A percentile compares a stretch with the other conserved stretches of the same genome.
Evolutionary conservation across 2,888 invertebrate species (phyloP).

Genomic region (Zonitis immaculata): DNA sequence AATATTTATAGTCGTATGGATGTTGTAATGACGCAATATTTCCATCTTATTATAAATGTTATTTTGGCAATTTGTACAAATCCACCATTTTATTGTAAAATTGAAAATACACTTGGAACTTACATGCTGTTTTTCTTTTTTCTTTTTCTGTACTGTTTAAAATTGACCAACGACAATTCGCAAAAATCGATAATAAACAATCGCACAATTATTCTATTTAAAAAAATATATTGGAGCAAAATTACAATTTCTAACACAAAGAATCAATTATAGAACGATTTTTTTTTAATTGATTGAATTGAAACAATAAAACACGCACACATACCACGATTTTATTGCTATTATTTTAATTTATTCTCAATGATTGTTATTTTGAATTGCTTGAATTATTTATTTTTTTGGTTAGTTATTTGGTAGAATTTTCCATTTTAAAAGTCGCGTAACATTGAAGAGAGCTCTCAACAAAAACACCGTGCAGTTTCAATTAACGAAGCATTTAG

Average conservation of each 20-base stretch:
- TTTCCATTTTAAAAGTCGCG: constrained; percentile 25
- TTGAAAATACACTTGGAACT: background rate
- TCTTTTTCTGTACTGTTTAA: too few species aligned
- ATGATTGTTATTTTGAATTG: background rate
- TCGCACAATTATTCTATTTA: too few species aligned
- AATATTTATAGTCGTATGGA: background rate
- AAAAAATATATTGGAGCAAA: too few species aligned
- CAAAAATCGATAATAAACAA: background rate
- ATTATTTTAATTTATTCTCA: background rate
- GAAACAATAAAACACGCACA: background rate
- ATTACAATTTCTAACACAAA: too few species aligned
- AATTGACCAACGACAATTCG: background rate
- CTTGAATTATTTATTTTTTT: background rate
- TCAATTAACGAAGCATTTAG: constrained; percentile 39
- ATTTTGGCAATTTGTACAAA: too few species aligned
- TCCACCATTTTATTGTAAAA: too few species aligned
- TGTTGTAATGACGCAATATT: background rate
- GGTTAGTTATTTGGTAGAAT: constrained; percentile 16
- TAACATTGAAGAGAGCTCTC: constrained; percentile 31
- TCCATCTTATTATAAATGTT: too few species aligned
- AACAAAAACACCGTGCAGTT: constrained; percentile 34
- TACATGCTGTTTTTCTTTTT: background rate
- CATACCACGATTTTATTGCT: background rate
- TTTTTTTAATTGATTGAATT: background rate
- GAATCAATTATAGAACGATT: background rate